Base-by-base conservation (phyloP, 2,797 vertebrate species). In the Takifugu rubripes region DNA sequence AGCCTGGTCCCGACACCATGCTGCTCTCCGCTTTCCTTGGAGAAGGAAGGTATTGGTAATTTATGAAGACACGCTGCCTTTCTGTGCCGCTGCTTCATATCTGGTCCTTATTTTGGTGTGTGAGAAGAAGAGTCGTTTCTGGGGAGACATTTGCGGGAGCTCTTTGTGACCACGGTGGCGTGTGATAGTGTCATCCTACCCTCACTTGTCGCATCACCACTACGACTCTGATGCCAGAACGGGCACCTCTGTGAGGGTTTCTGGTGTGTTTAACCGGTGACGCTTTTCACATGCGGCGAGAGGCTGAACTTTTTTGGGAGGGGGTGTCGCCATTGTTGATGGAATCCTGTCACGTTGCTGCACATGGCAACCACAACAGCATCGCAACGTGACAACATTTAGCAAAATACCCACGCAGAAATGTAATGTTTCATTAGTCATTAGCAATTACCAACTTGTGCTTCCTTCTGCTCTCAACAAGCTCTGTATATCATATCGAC, bases 11-110 rank as follows among this genome's bases (percentile, higher is more conserved):
- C 61, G 0, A 59, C 60, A 66, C 49, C 36, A 14, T 46, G 1
- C 54, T 27, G 64, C 59, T 73, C 61, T 74, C 82, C 73, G 45
- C 66, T 74, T 47, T 61, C 54, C 58, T 47, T 3, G 0, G 51
- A 69, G 66, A 66, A 72, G 62, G 69, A 75, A 74, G 43, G 52
- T 49, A 60, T 77, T 66, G 68, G 68, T 70, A 66, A 86, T 81
- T 78, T 59, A 79, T 80, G 66, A 82, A 81, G 75, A 74, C 74
- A 26, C 1, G 49, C 54, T 54, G 55, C 59, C 60, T 46, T 33
- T 59, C 48, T 49, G 59, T 42, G 55, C 66, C 65, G 54, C 66
- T 49, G 61, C 54, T 58, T 66, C 4, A 24, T 61, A 56, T 68
- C 59, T 6, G 58, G 8, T 59, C 25, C 42, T 26, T 33, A 51